These are phyloP conservation scores for Thryonomys swinderianus DNA, from an alignment of 2,113 vertebrate species.

Conservation along the genomic window DNA sequence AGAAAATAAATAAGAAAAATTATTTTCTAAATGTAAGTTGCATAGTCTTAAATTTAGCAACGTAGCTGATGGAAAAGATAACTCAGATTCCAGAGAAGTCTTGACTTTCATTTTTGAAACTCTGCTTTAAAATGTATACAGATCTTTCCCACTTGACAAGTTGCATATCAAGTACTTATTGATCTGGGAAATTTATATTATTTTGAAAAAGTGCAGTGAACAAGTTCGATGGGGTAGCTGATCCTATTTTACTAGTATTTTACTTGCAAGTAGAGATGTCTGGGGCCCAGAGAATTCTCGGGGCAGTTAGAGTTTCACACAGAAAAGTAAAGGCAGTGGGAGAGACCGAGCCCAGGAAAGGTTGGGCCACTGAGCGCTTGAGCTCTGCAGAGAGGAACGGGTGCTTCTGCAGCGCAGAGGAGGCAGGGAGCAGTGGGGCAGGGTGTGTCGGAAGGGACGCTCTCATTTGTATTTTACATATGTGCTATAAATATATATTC, in stretches of 20 bases:
- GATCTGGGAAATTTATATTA: neutral
- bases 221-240: neutral
- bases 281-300: neutral
- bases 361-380: neutral
- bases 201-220: neutral
- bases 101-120: neutral
- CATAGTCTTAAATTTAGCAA: neutral
- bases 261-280: neutral
- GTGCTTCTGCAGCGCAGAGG: neutral
- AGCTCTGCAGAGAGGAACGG: neutral
- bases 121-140: neutral
- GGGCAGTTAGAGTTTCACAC: neutral
- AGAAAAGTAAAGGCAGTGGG: neutral
- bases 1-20: slow-evolving; percentile 59
- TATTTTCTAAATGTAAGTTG: neutral
- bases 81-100: neutral
- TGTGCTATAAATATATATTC: neutral
- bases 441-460: neutral
- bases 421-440: neutral
- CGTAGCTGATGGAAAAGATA: neutral
- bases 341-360: neutral
- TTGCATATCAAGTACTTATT: neutral
- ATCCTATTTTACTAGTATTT: neutral
- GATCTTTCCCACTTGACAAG: neutral
- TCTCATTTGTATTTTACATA: neutral